Conservation (phyloP, 2,888 invertebrate genomes). For the Cheilosia vernalis region DNA sequence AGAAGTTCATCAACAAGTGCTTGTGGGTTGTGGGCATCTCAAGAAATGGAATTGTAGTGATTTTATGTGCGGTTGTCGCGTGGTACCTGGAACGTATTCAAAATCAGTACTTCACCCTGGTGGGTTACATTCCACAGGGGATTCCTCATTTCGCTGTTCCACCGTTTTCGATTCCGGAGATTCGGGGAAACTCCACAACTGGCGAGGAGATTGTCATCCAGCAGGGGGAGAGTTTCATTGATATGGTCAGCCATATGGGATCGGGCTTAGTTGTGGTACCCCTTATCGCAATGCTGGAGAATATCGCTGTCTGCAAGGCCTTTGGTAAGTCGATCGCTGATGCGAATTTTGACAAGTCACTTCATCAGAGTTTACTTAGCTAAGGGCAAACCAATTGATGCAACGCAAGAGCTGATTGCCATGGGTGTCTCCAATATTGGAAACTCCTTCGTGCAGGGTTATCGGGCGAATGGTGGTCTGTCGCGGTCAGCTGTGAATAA, state of each 20-base stretch:
- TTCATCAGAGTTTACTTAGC: slow-evolving; percentile 81
- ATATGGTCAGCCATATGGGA: slow-evolving; percentile 91
- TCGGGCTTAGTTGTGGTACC: slow-evolving; percentile 93
- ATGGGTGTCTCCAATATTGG: slow-evolving; percentile 90
- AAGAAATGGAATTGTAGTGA: slow-evolving; percentile 91
- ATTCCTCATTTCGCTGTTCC: slow-evolving; percentile 87
- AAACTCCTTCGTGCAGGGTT: slow-evolving; percentile 93
- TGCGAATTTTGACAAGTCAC: neutral
- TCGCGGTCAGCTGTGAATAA: slow-evolving; percentile 93
- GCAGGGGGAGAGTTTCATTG: slow-evolving; percentile 84
- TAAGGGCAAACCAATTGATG: slow-evolving; percentile 91
- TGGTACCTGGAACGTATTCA: slow-evolving; percentile 86
- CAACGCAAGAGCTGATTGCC: slow-evolving; percentile 95
- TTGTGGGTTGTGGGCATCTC: slow-evolving; percentile 91
- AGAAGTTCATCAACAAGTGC: slow-evolving; percentile 86
- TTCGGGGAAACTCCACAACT: slow-evolving; percentile 77
- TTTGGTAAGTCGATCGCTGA: slow-evolving; percentile 75
- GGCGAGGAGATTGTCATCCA: slow-evolving; percentile 76
- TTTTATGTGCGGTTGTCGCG: slow-evolving; percentile 87
- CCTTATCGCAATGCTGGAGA: slow-evolving; percentile 93
- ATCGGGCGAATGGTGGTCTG: slow-evolving; percentile 92
- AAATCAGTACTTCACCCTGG: slow-evolving; percentile 85
- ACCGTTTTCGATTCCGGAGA: slow-evolving; percentile 86
- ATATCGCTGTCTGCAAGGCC: slow-evolving; percentile 88
- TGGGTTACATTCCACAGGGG: slow-evolving; percentile 90